Evolutionary conservation across 2,113 vertebrate genomes (phyloP), one percentile per base, ranked within the genome.

Genomic region (Sminthopsis crassicaudata): DNA sequence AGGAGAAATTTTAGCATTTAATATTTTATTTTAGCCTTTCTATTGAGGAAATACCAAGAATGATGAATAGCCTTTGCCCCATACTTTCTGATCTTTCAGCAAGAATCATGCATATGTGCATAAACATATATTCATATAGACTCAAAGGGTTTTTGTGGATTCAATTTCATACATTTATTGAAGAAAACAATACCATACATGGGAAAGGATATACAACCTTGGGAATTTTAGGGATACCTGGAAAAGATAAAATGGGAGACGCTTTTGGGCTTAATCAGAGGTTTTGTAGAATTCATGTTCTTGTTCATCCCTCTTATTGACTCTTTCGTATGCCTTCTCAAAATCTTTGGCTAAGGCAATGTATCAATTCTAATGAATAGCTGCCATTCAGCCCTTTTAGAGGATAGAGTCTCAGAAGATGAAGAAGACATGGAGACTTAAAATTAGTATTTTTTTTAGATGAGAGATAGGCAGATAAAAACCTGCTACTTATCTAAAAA

Each of bases 281-380:
- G 91, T 98, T 96, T 99, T 99, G 98, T 99, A 99, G 98, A 99
- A 99, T 96, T 99, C 99, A 2, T 99, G 99, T 95, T 99, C 99
- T 97, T 99, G 99, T 94, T 99, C 99, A 0, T 99, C 99, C 97
- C 99, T 99, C 98, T 99, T 99, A 98, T 99, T 99, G 95, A 99
- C 99, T 0, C 99, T 99, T 98, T 99, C 99, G 97, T 99, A 99
- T 0, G 99, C 99, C 94, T 99, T 99, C 96, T 99, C 99, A 0
- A 99, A 99, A 98, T 99, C 99, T 98, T 99, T 99, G 95, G 99
- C 99, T 97, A 99, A 96, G 90, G 99, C 99, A 7, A 99, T 99
- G 97, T 99, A 99, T 25, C 99, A 98, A 98, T 99, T 99, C 98
- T 99, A 99, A 2, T 99, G 98, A 76, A 99, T 99, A 0, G 99